These are phyloP conservation scores for Byasa hedistus DNA, from an alignment of 2,888 invertebrate genomes.

Conservation along the genomic window DNA sequence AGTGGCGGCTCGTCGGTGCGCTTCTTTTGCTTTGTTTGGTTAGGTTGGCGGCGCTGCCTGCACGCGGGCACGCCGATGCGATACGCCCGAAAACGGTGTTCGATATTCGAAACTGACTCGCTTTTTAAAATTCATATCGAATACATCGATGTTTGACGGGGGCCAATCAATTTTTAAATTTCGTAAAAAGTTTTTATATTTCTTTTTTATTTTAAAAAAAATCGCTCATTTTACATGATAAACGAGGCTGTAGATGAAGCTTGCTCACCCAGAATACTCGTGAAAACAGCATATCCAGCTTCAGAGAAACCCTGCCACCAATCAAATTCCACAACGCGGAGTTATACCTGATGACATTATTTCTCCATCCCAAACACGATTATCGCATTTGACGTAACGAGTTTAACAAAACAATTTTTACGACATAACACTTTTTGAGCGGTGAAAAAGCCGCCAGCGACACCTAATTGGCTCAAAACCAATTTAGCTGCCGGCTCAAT, in stretches of 20 bases:
- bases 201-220: no score
- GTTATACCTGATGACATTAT: no score
- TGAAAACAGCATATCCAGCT: no score
- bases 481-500: slow-evolving; percentile 22
- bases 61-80: neutral
- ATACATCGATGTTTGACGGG: neutral
- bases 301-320: no score
- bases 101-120: neutral
- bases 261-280: no score
- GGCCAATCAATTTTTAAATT: neutral
- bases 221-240: no score
- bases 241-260: no score
- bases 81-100: neutral
- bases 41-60: neutral
- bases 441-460: slow-evolving; percentile 27
- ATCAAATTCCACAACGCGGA: no score
- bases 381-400: slow-evolving; percentile 1
- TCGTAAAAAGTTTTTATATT: neutral
- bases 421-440: slow-evolving; percentile 17
- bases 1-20: slow-evolving; percentile 16
- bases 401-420: slow-evolving; percentile 22
- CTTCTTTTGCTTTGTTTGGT: slow-evolving; percentile 20
- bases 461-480: slow-evolving; percentile 29
- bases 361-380: neutral
- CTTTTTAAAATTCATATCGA: neutral